Base-by-base conservation (phyloP, 2,888 invertebrate genomes). In the Drosophila longiperda region DNA sequence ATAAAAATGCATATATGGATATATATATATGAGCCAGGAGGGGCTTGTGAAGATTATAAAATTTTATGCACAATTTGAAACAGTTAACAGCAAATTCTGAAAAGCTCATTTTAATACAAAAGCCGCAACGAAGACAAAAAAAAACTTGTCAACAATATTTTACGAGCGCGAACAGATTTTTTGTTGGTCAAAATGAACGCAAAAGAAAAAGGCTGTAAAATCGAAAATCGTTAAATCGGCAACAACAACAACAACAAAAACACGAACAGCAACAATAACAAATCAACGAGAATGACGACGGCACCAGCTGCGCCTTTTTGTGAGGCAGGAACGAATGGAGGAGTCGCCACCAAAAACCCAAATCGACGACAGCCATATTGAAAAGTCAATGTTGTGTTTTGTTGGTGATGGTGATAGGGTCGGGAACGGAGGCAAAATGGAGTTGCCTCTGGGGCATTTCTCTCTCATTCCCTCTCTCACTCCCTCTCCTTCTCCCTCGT, bases 101-200 rank as follows among this genome's bases (percentile, higher is more conserved):
- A 11, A 55, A 55, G 83, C 88, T 86, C 85, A 87, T 89, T 85
- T 89, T 84, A 89, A 89, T 83, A 89, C 87, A 90, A 83, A 86
- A 76, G 75, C 65, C 60, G 2, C 8, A 53, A 12, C 29, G 52
- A 61, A 69, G 50, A 72, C 86, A 88, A 86, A 71, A 74, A 29
- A 29, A 29, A 86, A 89, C 90, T 88, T 90, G 89, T 89, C 87
- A 84, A 89, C 89, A 82, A 89, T 87, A 79, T 88, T 90, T 89
- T 84, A 84, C 73, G 90, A 73, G 87, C 84, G 57, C 72, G 40
- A 75, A 73, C 72, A 74, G 70, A 66, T 71, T 81, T 80, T 73
- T 59, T 32, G 42, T 72, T 72, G 29, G 40, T 66, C 66, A 66
- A 75, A 75, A 66, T 67, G 63, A 65, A 70, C 42, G 40, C 33